These are phyloP conservation scores for Calcarius ornatus DNA, from an alignment of 2,113 vertebrate genomes.

Conservation along the genomic window DNA sequence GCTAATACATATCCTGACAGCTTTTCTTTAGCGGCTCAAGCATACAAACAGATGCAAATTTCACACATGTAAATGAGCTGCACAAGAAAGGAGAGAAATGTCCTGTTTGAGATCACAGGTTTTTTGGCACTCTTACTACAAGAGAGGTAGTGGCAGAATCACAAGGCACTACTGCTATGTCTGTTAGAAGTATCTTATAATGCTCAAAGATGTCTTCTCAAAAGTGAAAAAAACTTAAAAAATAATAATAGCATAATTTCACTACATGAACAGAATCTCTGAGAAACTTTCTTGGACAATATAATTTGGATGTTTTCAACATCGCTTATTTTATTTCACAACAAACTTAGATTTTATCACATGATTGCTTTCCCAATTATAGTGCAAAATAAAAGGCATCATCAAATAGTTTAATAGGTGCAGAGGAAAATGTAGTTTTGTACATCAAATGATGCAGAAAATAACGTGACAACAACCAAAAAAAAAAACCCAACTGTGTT, in stretches of 20 bases:
- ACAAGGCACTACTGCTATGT: rapidly evolving
- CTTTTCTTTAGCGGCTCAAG: not conserved
- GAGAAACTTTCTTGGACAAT: conserved; percentile 49
- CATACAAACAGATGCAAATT: not conserved
- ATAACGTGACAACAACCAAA: conserved; percentile 48
- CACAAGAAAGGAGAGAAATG: not conserved
- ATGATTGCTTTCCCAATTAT: conserved; percentile 76
- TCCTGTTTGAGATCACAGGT: not conserved
- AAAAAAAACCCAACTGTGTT: conserved; percentile 34
- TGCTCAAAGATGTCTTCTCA: not conserved
- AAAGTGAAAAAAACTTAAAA: not conserved
- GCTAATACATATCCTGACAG: not conserved
- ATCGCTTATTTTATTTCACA: conserved; percentile 60
- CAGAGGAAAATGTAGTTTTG: conserved; percentile 73
- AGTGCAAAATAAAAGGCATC: conserved; percentile 74
- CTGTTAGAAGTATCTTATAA: not conserved
- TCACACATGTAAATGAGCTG: not conserved
- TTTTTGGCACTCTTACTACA: not conserved
- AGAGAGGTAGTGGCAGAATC: not conserved
- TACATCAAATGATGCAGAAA: conserved; percentile 78
- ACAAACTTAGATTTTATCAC: conserved; percentile 72
- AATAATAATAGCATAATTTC: not conserved
- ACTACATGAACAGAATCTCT: conserved; percentile 14
- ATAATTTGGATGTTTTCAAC: conserved; percentile 62
- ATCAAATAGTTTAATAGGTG: conserved; percentile 76